Base-by-base conservation (phyloP, 2,888 invertebrate genomes). In the Byasa hedistus region DNA sequence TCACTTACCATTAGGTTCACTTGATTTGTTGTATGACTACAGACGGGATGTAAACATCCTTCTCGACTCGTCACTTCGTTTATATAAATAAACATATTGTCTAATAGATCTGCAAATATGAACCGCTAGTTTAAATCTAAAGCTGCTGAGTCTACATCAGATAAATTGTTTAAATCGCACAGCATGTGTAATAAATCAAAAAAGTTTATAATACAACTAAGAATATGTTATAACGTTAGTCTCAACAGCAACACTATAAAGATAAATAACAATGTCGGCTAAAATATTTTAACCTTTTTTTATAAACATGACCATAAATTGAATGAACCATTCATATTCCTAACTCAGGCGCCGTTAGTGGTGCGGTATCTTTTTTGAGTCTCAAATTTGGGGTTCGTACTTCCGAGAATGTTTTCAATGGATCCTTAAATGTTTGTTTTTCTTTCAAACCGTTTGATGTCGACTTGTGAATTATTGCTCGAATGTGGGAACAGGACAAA, bases 371-470 rank as follows among this genome's bases (percentile, higher is more conserved):
- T 64, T 69, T 65, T 69, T 67, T 64, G 58, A 58, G 36, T 22
- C 60, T 52, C 15, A 62, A 15, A 32, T 59, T 70, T 66, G 69
- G 75, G 79, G 76, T 75, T 74, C 71, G 62, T 66, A 69, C 71
- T 84, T 83, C 83, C 74, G 63, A 80, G 83, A 83, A 83, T 51
- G 66, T 59, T 57, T 70, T 70, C 61, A 71, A 72, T 69, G 69
- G 63, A 67, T 66, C 58, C 51, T 57, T 39, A 65, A 56, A 65
- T 56, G 62, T 70, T 69, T 70, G 68, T 69, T 69, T 67, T 51
- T 62, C 62, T 58, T 63, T 68, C 70, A 69, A 65, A 21, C 66
- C 61, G 61, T 63, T 65, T 70, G 69, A 56, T 48, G 19, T 44
- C 57, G n/a, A 21, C 54, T 56, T 32, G 32, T 57, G 56, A 60